Percentiles rank a stretch among this genome's conserved stretches.
Evolutionary conservation across 2,888 invertebrate species (phyloP).

Genomic region (Pterobdella sp.): DNA sequence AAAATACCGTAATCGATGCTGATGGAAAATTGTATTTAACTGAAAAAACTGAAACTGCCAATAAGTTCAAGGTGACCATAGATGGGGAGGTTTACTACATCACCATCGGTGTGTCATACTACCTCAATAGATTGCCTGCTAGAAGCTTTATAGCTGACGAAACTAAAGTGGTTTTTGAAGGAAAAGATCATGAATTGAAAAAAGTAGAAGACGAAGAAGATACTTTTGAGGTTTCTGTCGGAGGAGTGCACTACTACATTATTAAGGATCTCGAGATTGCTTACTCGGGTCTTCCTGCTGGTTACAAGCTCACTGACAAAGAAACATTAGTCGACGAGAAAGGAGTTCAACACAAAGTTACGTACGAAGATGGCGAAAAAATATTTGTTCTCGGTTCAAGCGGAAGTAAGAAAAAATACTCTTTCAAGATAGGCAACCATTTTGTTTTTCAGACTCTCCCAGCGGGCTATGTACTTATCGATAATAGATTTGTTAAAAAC

Average conservation of each 20-base stretch:
- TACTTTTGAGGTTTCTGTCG: not conserved
- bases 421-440: not conserved
- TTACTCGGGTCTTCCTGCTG: not conserved
- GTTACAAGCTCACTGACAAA: not conserved
- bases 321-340: not conserved
- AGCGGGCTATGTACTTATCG: not conserved
- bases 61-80: no score
- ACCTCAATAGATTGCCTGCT: not conserved
- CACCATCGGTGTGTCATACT: not conserved
- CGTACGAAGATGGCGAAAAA: not conserved
- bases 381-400: no score
- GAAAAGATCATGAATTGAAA: not conserved
- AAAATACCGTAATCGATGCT: no score
- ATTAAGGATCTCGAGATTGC: not conserved
- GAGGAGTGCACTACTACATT: not conserved
- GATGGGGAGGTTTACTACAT: not conserved
- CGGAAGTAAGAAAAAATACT: not conserved
- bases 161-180: not conserved
- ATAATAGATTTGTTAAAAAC: slow-evolving; percentile 3
- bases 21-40: no score
- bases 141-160: not conserved
- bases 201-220: not conserved
- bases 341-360: not conserved
- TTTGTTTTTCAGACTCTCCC: not conserved
- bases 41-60: no score